Conservation (phyloP, 53 echinoderm and acorn worm species). For the Mesocentrotus franciscanus region DNA sequence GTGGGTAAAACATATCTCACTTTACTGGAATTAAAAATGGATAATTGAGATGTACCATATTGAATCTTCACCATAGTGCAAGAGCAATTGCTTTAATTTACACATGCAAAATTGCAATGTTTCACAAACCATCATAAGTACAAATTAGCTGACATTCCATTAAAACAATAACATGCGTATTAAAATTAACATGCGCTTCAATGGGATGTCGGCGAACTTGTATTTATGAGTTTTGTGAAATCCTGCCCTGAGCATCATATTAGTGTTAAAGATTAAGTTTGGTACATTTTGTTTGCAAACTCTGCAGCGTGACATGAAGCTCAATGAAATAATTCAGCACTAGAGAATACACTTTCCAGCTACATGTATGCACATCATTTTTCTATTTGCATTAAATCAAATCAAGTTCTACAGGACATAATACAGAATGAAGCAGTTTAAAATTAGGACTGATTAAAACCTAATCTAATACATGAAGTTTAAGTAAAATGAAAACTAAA, state of each 20-base stretch:
- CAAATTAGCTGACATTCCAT: no score
- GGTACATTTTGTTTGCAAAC: not conserved
- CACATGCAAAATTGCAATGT: not conserved
- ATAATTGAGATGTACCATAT: not conserved
- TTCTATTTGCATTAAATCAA: not conserved
- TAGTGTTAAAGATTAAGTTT: not conserved
- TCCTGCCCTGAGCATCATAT: no score
- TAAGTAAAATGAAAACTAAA: not conserved
- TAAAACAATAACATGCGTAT: no score
- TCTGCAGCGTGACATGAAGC: not conserved
- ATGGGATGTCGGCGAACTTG: no score
- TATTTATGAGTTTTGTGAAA: no score
- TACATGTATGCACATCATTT: constrained; percentile 12
- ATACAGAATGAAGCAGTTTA: not conserved
- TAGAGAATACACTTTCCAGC: not conserved
- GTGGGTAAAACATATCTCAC: not conserved
- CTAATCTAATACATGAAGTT: not conserved
- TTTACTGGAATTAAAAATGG: not conserved
- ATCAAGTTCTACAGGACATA: not conserved
- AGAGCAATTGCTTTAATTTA: not conserved
- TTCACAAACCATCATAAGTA: no score
- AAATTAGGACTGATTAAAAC: not conserved
- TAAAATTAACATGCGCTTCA: no score
- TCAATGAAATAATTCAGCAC: no score
- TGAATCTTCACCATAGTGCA: not conserved